These are phyloP conservation scores for Diadema setosum DNA, from an alignment of 35 echinoderm and acorn worm genomes.

Conservation along the genomic window DNA sequence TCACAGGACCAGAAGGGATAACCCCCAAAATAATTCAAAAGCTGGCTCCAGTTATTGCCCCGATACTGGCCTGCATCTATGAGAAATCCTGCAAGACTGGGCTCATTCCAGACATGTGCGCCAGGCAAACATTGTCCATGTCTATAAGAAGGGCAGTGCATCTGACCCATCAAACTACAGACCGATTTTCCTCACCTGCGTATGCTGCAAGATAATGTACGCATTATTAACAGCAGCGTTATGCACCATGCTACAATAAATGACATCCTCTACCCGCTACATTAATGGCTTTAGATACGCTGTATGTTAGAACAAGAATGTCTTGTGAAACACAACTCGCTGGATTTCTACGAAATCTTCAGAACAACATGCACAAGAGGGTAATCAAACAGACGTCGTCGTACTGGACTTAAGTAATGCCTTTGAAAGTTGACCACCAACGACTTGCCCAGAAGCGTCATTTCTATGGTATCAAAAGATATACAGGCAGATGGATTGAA, in stretches of 20 bases:
- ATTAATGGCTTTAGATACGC: too few relatives aligned
- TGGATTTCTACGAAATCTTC: background rate
- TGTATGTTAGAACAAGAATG: background rate
- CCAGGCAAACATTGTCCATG: background rate
- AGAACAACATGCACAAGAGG: background rate
- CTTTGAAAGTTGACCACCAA: background rate
- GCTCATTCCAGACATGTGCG: background rate
- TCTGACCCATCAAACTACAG: background rate
- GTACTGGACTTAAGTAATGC: background rate
- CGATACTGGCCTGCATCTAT: background rate
- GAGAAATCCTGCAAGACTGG: background rate
- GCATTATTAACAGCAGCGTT: too few relatives aligned
- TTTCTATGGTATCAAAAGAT: slow-evolving; percentile 17
- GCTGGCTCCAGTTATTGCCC: background rate
- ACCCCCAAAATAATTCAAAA: background rate
- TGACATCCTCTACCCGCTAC: too few relatives aligned
- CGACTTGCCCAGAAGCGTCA: background rate
- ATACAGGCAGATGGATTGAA: slow-evolving; percentile 1
- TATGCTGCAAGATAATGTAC: background rate
- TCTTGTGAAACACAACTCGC: slow-evolving; percentile 14
- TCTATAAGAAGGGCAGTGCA: background rate
- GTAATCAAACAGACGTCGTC: background rate
- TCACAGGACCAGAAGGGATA: background rate
- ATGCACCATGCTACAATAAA: too few relatives aligned
- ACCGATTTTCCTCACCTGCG: background rate